Base-by-base conservation (phyloP, 2,797 vertebrate genomes). In the Tapirus indicus region DNA sequence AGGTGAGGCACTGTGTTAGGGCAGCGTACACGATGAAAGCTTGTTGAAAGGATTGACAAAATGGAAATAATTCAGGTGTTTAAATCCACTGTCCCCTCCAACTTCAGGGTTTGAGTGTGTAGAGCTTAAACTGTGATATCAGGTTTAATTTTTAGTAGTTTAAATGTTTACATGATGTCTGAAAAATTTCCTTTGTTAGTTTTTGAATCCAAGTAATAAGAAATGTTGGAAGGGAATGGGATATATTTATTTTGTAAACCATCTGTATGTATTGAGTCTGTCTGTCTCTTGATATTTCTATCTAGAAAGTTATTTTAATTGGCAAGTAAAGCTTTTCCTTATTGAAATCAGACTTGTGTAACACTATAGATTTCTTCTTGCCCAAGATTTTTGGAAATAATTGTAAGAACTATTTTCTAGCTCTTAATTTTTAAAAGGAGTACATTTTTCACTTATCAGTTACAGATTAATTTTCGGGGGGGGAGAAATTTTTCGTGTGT, bases 171-270 rank as follows among this genome's bases (percentile, higher is more conserved):
- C 49, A 54, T 52, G 77, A 0, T 97, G 21, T 32, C 78, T 69
- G 29, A 92, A 96, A 95, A 27, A n/a, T 32, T 91, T 91, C 10
- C 29, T 97, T 80, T 74, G 17, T 93, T 82, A 54, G 49, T 89
- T 97, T 93, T 92, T 78, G 74, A 96, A 44, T 66, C 52, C 3
- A 84, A 79, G 90, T 96, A 96, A 60, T 94, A 90, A 95, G 93
- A 69, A 23, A 83, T 95, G 60, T 1, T 75, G 54, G 27, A 54
- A 83, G 44, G 14, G 54, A 49, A 64, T 88, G 80, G 69, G 82
- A 58, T 54, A 27, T 12, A 44, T 13, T 82, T 2, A 3, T 85
- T 95, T 88, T 84, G 38, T 35, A 95, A 94, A 38, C 35, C 10
- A 10, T 90, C 27, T 75, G 4, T 94, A 66, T 77, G 6, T 88